A percentile compares a stretch with the other conserved stretches of the same genome.
These are phyloP conservation scores for Cerastoderma edule DNA, from an alignment of 2,888 invertebrate genomes.

Conservation along the genomic window DNA sequence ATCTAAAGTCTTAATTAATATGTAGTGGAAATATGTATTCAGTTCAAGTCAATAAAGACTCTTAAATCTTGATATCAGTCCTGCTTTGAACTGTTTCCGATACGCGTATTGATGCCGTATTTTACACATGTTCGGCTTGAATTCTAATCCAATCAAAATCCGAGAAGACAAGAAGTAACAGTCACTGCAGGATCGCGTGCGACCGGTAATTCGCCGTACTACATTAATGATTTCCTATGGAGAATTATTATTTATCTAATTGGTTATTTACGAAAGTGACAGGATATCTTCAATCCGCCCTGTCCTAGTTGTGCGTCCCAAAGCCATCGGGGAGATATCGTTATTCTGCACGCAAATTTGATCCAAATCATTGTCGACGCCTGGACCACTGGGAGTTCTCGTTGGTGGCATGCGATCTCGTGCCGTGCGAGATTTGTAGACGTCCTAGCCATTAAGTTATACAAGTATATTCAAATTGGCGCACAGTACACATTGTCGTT, in stretches of 20 bases:
- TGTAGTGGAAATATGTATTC: no score
- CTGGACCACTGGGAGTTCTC: slow-evolving; percentile 8
- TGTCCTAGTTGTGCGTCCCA: slow-evolving; percentile 25
- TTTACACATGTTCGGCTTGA: slow-evolving; percentile 2
- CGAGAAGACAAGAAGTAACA: slow-evolving; percentile 17
- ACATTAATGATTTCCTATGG: slow-evolving; percentile 56
- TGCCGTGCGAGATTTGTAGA: slow-evolving; percentile 15
- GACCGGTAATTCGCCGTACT: slow-evolving; percentile 29
- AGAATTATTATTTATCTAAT: slow-evolving; percentile 51
- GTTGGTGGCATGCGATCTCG: slow-evolving; percentile 21
- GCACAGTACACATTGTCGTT: no score
- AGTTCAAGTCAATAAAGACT: no score
- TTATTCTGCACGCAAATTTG: slow-evolving; percentile 40
- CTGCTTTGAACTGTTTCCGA: no score
- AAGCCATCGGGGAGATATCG: slow-evolving; percentile 35
- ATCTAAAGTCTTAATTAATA: no score
- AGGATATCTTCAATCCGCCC: slow-evolving; percentile 27
- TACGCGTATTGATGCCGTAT: slow-evolving; percentile 8
- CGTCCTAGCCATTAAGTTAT: background rate
- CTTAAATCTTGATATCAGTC: no score
- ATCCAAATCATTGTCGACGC: slow-evolving; percentile 44
- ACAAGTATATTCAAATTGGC: slow-evolving; percentile 12
- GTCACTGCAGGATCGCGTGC: slow-evolving; percentile 48
- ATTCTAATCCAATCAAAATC: slow-evolving; percentile 13
- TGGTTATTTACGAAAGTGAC: slow-evolving; percentile 57